Conservation (phyloP, 2,888 invertebrate genomes). For the Syrista parreyssii region DNA sequence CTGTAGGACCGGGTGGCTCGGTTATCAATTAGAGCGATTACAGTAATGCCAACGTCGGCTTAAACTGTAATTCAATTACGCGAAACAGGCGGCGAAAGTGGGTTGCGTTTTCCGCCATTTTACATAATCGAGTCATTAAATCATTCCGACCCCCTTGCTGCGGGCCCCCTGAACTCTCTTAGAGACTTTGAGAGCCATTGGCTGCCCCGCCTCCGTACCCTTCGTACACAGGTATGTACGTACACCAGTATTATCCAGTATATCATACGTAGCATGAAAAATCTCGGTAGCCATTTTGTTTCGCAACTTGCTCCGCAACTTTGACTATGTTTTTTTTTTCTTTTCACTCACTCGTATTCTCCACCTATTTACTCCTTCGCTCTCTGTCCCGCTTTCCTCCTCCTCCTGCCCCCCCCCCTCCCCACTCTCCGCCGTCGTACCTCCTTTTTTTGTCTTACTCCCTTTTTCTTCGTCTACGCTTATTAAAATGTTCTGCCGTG, state of each 20-base stretch:
- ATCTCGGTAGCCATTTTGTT: neutral
- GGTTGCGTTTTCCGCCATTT: slow-evolving; percentile 19
- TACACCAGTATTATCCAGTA: neutral
- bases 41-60: slow-evolving; percentile 48
- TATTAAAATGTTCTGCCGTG: slow-evolving; percentile 44
- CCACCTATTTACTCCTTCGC: slow-evolving; percentile 17
- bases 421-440: slow-evolving; percentile 16
- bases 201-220: neutral
- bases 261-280: no score
- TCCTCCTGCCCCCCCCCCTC: no score
- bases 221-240: neutral
- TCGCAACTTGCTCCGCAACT: slow-evolving; percentile 20
- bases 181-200: neutral
- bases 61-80: slow-evolving; percentile 56
- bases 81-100: slow-evolving; percentile 29
- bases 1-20: slow-evolving; percentile 39
- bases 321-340: neutral
- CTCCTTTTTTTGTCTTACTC: slow-evolving; percentile 23
- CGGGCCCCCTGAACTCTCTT: slow-evolving; percentile 9
- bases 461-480: slow-evolving; percentile 26
- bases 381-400: slow-evolving; percentile 15
- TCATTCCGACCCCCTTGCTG: slow-evolving; percentile 31
- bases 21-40: slow-evolving; percentile 59
- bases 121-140: slow-evolving; percentile 36
- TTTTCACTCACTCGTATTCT: slow-evolving; percentile 9